Base-by-base conservation (phyloP, 2,113 vertebrate genomes). In the Anoplopoma fimbria region DNA sequence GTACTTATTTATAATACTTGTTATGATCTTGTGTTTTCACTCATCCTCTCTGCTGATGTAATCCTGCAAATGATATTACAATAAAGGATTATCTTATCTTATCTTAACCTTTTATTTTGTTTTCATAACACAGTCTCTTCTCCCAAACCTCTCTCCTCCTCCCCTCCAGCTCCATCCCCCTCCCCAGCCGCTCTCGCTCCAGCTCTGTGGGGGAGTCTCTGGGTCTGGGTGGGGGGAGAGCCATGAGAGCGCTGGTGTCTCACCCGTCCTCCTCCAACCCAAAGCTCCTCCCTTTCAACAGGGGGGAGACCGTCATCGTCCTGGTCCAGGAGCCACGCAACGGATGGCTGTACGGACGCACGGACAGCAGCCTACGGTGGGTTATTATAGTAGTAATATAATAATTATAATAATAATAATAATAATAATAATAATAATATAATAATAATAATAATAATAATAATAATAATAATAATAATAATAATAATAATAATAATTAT, bases 331-430 rank as follows among this genome's bases (percentile, higher is more conserved):
- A 99, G n/a, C 96, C 97, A 0, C 96, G 97, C 53, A 99, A 99
- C 0, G 98, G 98, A 79, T 99, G 98, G 98, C 94, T 99, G 36
- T 99, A 98, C 0, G 98, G 98, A 61, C 97, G 96, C 68, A 95
- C 97, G 60, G 96, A 99, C 87, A 95, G 95, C 87, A 96, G 93
- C 0, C 83, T 97, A 75, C 88, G 89, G 98, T 99, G 92, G 93
- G 95, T 76, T n/a, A n/a, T n/a, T n/a, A n/a, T n/a, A n/a, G n/a
- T n/a, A n/a, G n/a, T n/a, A 7, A 40, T 10, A 40, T 42, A 2
- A 42, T 5, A 1, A 10, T 14, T 0, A 27, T 4, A 6, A 27
- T 12, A 27, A 27, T 6, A 53, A 53, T 7, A 53, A 53, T 10
- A 53, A 21, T 10, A n/a, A 9, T 9, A 21, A 53, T 21, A 23